Evolutionary conservation across 2,797 vertebrate species (phyloP), one percentile per base, ranked within the genome.

Genomic region (Falco rusticolus): DNA sequence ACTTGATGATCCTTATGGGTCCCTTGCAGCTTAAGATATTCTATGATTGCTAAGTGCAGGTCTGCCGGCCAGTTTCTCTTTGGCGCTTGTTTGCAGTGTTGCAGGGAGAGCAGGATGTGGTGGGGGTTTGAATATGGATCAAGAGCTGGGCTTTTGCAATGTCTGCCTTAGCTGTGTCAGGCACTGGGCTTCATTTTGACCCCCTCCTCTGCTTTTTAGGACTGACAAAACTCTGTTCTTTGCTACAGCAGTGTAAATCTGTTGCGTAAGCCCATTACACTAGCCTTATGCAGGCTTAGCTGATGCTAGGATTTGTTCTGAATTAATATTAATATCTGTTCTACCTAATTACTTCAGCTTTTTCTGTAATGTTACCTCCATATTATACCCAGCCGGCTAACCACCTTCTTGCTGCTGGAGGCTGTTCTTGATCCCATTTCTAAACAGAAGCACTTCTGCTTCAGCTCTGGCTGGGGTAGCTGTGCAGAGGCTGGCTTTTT

Each of bases 371-470:
- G 63, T 57, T 87, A 70, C 91, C 84, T 89, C 87, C 0, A 10
- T 74, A 10, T 54, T 72, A 37, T 6, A 41, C 33, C 15, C 94
- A 57, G 83, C 84, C n/a, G 6, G 95, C 96, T 94, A 72, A 96
- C 79, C 85, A 76, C 61, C 93, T 95, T 77, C 89, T 96, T 96
- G 28, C 68, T 91, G 97, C 98, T 96, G 93, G 85, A 60, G 94
- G 97, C 97, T 96, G 90, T 92, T 97, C 95, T 96, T 97, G 97
- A 97, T 97, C 97, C 97, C 94, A 92, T 97, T 98, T 97, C 97
- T 97, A 98, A 98, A 98, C 97, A 98, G 97, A 97, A 97, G 97
- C 96, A 92, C 97, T 98, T 96, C 97, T 95, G 96, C 97, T 93
- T 87, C 16, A 9, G 96, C 96, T 94, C 91, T 97, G 96, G 90